Percentiles rank a stretch among this genome's conserved stretches.
phyloP scores from a whole-genome alignment of 2,797 vertebrate genomes.

The Octomys mimax region DNA sequence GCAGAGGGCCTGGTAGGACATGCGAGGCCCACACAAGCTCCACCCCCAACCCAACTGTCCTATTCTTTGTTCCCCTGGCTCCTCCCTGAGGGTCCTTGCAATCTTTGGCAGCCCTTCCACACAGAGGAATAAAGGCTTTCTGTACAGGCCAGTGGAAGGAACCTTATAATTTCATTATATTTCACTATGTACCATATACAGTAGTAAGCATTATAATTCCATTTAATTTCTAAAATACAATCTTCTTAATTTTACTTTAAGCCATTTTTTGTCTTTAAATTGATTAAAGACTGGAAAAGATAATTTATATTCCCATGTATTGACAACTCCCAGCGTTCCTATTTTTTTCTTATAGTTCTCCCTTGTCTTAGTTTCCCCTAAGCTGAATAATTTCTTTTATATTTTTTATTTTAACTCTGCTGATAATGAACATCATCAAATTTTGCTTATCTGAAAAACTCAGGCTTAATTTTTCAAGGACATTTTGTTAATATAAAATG shows the following conservation, averaged over 20 bases:
- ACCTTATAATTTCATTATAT: background rate
- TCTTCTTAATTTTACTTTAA: background rate
- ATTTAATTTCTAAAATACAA: background rate
- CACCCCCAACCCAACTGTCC: no score
- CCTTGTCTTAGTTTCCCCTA: background rate
- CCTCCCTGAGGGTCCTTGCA: no score
- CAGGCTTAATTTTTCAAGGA: background rate
- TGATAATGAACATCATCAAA: background rate
- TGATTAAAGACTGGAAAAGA: background rate
- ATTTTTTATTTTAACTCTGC: background rate
- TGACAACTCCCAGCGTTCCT: background rate
- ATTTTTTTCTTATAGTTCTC: background rate
- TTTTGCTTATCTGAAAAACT: background rate
- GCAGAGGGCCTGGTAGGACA: no score
- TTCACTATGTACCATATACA: background rate
- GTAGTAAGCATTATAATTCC: background rate
- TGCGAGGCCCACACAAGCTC: no score
- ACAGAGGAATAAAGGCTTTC: no score
- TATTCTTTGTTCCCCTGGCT: no score
- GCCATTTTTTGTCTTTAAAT: background rate
- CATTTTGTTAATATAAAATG: conserved; percentile 36
- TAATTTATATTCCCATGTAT: background rate
- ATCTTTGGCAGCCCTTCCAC: no score
- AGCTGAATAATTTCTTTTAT: background rate
- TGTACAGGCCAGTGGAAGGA: no score